phyloP scores from a whole-genome alignment of 2,797 vertebrate species.

The Zalophus californianus region DNA sequence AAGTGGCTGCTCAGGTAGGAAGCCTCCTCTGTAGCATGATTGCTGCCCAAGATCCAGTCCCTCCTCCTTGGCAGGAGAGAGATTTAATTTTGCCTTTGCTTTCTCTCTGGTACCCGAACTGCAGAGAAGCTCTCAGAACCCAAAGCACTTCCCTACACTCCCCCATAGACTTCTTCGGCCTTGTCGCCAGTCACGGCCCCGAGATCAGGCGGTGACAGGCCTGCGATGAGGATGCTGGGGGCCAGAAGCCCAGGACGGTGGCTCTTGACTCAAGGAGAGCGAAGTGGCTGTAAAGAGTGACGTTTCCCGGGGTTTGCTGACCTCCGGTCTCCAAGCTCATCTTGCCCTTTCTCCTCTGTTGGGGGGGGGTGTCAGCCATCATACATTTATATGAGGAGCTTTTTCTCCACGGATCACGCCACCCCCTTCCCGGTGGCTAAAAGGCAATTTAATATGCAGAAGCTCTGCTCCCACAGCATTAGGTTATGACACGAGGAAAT shows the following conservation, averaged over 20 bases:
- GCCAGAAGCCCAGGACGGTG: neutral
- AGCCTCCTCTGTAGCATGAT: rapidly evolving
- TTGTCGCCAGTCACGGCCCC: neutral
- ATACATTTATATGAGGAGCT: constrained; percentile 76
- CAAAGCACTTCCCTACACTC: neutral
- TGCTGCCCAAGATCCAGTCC: neutral
- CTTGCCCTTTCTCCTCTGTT: constrained; percentile 59
- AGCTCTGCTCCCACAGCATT: neutral
- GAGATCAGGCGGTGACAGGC: neutral
- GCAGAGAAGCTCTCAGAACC: neutral
- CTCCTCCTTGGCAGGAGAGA: neutral
- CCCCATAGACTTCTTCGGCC: neutral
- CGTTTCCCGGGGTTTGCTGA: constrained; percentile 63
- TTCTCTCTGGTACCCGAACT: neutral
- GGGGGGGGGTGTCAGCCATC: constrained; percentile 9
- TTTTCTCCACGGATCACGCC: constrained; percentile 42
- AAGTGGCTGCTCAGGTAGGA: neutral
- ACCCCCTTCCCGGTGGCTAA: constrained; percentile 63
- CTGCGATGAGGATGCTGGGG: neutral
- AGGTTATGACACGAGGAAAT: constrained; percentile 75
- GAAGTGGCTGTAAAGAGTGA: constrained; percentile 60
- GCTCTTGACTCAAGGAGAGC: constrained; percentile 66
- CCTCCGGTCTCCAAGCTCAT: neutral
- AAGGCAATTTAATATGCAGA: constrained; percentile 76
- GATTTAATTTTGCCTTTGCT: neutral